Conservation (phyloP, 2,113 vertebrate species). For the Kryptolebias marmoratus region DNA sequence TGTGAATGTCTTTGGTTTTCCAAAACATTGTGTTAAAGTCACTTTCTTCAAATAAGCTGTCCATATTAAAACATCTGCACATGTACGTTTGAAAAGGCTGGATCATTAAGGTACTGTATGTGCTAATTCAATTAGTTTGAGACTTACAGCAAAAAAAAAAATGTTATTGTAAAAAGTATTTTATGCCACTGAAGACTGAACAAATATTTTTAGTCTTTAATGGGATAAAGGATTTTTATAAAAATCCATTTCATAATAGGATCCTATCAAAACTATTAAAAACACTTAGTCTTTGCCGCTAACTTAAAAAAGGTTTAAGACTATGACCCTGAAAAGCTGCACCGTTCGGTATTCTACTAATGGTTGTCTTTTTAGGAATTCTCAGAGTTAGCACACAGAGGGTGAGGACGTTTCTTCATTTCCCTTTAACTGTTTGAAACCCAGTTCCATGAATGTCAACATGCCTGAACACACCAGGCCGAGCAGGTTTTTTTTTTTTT, state of each 20-base stretch:
- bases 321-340: background rate
- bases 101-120: too few species aligned
- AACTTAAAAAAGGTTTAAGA: background rate
- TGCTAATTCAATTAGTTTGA: too few species aligned
- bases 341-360: background rate
- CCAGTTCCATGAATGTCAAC: constrained; percentile 23
- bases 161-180: too few species aligned
- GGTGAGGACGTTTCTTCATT: constrained; percentile 8
- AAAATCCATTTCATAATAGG: background rate
- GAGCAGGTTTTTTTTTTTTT: constrained; percentile 22
- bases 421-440: constrained; percentile 12
- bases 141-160: too few species aligned
- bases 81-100: too few species aligned
- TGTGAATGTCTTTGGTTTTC: too few species aligned
- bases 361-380: background rate
- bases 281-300: background rate
- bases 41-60: too few species aligned
- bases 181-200: too few species aligned
- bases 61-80: too few species aligned
- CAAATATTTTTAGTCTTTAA: background rate
- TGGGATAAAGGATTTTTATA: too few species aligned
- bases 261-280: background rate
- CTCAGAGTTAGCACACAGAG: constrained; percentile 4
- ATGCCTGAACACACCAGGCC: constrained; percentile 48
- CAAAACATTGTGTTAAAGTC: too few species aligned